Percentiles rank a stretch among this genome's conserved stretches.
Conservation (phyloP, 1,140 invertebrate genomes). For the Megathymus violae region DNA sequence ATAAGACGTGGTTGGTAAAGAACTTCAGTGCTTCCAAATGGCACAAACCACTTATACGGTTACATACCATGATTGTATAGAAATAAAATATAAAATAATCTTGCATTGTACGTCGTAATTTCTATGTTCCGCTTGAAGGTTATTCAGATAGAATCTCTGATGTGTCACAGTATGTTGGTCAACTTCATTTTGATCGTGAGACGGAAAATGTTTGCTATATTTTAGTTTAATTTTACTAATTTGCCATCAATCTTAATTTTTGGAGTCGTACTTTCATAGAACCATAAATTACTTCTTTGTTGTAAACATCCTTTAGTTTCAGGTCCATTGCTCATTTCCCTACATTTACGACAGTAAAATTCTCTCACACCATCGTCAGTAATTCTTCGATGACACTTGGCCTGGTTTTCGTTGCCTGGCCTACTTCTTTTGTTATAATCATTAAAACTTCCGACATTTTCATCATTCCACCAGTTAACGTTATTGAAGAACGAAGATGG, state of each 20-base stretch:
- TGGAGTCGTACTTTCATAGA: constrained; percentile 61
- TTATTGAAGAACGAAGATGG: constrained; percentile 70
- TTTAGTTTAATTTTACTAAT: constrained; percentile 78
- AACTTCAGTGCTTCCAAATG: not conserved
- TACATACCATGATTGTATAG: not conserved
- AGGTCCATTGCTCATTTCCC: constrained; percentile 54
- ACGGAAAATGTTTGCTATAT: not conserved
- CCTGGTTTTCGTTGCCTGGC: constrained; percentile 43
- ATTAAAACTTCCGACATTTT: constrained; percentile 36
- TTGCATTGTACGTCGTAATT: constrained; percentile 14
- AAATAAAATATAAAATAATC: not conserved
- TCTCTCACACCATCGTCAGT: constrained; percentile 65
- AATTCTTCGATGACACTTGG: constrained; percentile 57
- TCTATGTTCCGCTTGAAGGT: constrained; percentile 56
- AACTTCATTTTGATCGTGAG: constrained; percentile 18
- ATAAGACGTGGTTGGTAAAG: not conserved
- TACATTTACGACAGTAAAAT: constrained; percentile 74
- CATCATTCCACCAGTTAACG: constrained; percentile 64
- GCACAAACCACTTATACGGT: not conserved
- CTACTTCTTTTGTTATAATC: constrained; percentile 45
- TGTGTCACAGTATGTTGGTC: constrained; percentile 50
- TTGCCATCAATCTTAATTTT: constrained; percentile 77
- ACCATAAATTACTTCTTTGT: constrained; percentile 52
- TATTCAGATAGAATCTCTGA: constrained; percentile 55
- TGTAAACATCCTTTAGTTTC: constrained; percentile 46